Conservation (phyloP, 2,888 invertebrate species). For the Ceriagrion tenellum region DNA sequence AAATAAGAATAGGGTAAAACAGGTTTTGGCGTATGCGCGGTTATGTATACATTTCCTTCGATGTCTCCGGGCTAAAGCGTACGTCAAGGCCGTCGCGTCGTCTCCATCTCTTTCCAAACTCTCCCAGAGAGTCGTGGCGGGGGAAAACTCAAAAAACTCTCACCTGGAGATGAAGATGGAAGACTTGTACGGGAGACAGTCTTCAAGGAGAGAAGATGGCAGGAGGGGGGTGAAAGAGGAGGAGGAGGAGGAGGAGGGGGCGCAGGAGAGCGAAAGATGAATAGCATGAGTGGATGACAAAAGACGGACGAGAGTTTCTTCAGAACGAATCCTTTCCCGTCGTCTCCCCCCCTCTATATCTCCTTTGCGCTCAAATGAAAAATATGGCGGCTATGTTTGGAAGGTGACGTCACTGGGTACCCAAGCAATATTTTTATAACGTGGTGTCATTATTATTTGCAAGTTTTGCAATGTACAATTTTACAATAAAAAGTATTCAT, state of each 20-base stretch:
- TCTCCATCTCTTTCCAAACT: no score
- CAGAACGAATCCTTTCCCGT: not conserved
- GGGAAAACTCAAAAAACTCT: not conserved
- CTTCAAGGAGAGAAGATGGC: not conserved
- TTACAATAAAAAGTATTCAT: no score
- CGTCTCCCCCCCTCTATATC: no score
- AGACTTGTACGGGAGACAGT: not conserved
- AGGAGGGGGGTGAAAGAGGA: not conserved
- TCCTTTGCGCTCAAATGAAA: no score
- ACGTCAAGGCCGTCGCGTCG: not conserved
- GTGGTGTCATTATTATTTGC: no score
- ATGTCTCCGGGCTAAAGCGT: not conserved
- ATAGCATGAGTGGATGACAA: not conserved
- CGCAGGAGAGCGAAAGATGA: not conserved
- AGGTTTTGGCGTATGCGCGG: not conserved
- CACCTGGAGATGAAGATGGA: conserved; percentile 27
- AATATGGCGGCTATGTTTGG: not conserved
- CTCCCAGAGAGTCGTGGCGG: not conserved
- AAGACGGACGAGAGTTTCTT: conserved; percentile 19
- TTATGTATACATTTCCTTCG: not conserved
- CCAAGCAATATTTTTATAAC: no score
- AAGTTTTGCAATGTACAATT: no score
- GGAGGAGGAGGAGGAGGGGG: not conserved
- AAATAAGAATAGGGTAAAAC: no score
- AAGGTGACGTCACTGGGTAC: not conserved